These are phyloP conservation scores for Oxytorus armatus DNA, from an alignment of 2,888 invertebrate genomes.

Conservation along the genomic window DNA sequence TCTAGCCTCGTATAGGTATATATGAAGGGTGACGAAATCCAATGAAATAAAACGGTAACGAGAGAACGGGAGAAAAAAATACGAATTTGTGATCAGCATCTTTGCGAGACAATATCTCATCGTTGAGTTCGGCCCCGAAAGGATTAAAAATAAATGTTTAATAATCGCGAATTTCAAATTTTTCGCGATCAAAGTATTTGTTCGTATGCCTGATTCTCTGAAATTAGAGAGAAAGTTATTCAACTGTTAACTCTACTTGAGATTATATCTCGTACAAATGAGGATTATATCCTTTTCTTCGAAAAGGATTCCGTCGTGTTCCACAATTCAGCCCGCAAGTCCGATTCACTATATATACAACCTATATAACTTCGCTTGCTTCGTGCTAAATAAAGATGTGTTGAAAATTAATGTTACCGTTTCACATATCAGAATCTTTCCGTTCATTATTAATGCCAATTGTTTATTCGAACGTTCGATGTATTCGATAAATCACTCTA, in stretches of 20 bases:
- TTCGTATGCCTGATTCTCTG: not conserved
- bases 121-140: not conserved
- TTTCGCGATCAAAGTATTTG: slow-evolving; percentile 6
- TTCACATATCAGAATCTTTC: too few relatives aligned
- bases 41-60: slow-evolving; percentile 47
- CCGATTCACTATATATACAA: too few relatives aligned
- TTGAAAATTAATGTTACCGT: too few relatives aligned
- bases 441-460: too few relatives aligned
- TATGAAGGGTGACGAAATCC: slow-evolving; percentile 35
- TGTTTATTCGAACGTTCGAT: too few relatives aligned
- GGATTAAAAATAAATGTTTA: not conserved
- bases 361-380: too few relatives aligned
- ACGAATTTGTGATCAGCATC: slow-evolving; percentile 30
- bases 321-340: too few relatives aligned
- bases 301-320: not conserved
- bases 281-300: not conserved
- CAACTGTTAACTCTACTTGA: not conserved
- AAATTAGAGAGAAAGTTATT: not conserved
- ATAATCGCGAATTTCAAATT: slow-evolving; percentile 8
- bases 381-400: too few relatives aligned
- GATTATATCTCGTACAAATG: not conserved
- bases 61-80: slow-evolving; percentile 29
- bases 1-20: not conserved
- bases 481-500: too few relatives aligned
- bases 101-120: not conserved